Evolutionary conservation across 2,797 vertebrate species (phyloP), one percentile per base, ranked within the genome.

Genomic region (Amniataba percoides): DNA sequence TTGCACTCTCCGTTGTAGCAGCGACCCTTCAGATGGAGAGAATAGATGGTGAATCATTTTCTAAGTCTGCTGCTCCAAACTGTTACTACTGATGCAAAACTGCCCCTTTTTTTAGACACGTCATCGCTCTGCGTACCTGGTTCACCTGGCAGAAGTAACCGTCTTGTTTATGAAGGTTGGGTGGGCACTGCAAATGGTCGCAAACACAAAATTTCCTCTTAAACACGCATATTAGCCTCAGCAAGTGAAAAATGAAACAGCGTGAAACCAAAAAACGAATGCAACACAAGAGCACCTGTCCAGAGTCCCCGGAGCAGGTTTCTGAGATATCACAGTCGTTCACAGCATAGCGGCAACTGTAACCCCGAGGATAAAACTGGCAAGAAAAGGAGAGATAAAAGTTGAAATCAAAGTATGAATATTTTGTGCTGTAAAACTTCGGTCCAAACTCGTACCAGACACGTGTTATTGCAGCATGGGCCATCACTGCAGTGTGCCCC

Each of bases 1-100:
- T 99, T 99, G 95, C 98, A 99, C 90, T 98, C 97, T 75, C 98
- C 98, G 0, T 82, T 97, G 87, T 99, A 99, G 93, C 98, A 99
- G 85, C 98, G 97, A 27, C 98, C 98, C 98, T 99, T 92, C 64
- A 91, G 60, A 71, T 19, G n/a, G 56, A 71, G 19, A 68, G 13
- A 66, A 23, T 4, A 36, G 0, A 61, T 2, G 27, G 15, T 27
- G 10, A 72, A 55, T 52, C 0, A 51, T 39, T 15, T 4, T 53
- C 21, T 31, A 31, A 43, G n/a, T 42, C 25, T 25, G 16, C 25
- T 56, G 23, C 36, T 39, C 39, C 42, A 8, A 49, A 76, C 34
- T 18, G 5, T 18, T 68, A 15, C 27, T 4, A 34, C 10, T 21
- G 23, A 27, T 63, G 36, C 43, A 63, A 14, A 10, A 45, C n/a